Evolutionary conservation across 2,888 invertebrate genomes (phyloP), one percentile per base, ranked within the genome.

Genomic region (Rhingia rostrata): DNA sequence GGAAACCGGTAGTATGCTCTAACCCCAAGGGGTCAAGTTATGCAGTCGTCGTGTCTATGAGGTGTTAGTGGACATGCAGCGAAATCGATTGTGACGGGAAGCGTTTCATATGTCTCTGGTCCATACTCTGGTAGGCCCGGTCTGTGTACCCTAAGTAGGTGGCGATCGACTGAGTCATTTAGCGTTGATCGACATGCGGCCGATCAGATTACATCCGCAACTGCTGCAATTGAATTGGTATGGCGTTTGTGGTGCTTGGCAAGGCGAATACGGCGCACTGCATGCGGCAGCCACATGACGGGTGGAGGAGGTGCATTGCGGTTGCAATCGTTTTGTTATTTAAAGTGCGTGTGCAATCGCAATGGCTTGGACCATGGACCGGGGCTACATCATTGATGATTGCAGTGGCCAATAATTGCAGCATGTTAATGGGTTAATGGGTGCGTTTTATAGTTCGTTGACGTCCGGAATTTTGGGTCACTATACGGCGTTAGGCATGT

Each of bases 151-250:
- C 3, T 35, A 61, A 54, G 64, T 41, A 45, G 58, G 53, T 64
- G 80, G 84, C 79, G 69, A 80, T 75, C 64, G 74, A 74, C 60
- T 84, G 84, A 84, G 70, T 84, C 84, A 84, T 64, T 80, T 75
- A 74, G 66, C 70, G 70, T 61, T 75, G 74, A 84, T 84, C 80
- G 84, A 84, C 84, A 75, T 80, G 84, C 80, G 84, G 84, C 80
- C 69, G 84, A 80, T 84, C 84, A 43, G 66, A 84, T 84, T 84
- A 80, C 84, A 84, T 80, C 80, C 84, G 80, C 80, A 69, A 84
- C 66, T 79, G 56, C 51, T 41, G 63, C 69, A 47, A 60, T 56
- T 7, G 14, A 32, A 7, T 22, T 67, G 53, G 53, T 54, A 51
- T 67, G 53, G 53, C 61, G 58, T 58, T 41, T 73, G 14, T 58